Percentiles rank a stretch among this genome's conserved stretches.
phyloP scores from a whole-genome alignment of 2,888 invertebrate genomes.

The Diloba caeruleocephala region DNA sequence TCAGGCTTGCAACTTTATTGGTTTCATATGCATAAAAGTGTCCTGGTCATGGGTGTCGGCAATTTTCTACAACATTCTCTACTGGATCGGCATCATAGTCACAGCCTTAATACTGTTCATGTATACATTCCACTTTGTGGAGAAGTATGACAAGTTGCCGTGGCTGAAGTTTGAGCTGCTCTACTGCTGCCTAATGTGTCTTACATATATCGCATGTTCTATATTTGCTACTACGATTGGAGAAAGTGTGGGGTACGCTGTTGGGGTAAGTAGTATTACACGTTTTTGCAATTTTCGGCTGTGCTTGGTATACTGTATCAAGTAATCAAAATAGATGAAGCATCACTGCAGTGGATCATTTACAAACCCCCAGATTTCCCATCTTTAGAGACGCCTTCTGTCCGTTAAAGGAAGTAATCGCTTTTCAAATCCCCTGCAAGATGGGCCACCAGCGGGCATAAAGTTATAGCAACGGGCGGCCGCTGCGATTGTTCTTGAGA shows the following conservation, averaged over 20 bases:
- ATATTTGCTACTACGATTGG: slow-evolving; percentile 91
- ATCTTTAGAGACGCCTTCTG: too few species aligned
- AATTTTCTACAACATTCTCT: slow-evolving; percentile 93
- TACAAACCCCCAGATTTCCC: too few species aligned
- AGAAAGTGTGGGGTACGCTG: slow-evolving; percentile 90
- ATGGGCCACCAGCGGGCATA: too few species aligned
- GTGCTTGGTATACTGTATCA: too few species aligned
- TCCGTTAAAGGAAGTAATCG: too few species aligned
- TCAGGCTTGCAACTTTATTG: slow-evolving; percentile 91
- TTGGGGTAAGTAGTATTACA: slow-evolving; percentile 90
- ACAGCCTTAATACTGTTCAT: slow-evolving; percentile 92
- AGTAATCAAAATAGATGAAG: too few species aligned
- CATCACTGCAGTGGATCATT: too few species aligned
- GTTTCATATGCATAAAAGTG: slow-evolving; percentile 94
- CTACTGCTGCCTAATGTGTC: slow-evolving; percentile 91
- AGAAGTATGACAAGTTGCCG: slow-evolving; percentile 94
- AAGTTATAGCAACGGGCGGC: too few species aligned
- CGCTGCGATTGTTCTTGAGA: too few species aligned
- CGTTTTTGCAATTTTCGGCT: too few species aligned
- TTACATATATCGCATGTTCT: slow-evolving; percentile 93
- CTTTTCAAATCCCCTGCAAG: too few species aligned
- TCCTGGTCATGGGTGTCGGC: slow-evolving; percentile 90
- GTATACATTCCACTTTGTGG: slow-evolving; percentile 95
- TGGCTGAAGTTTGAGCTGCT: slow-evolving; percentile 95
- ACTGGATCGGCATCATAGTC: slow-evolving; percentile 94